Evolutionary conservation across 2,797 vertebrate genomes (phyloP), one percentile per base, ranked within the genome.

Genomic region (Notamacropus eugenii): DNA sequence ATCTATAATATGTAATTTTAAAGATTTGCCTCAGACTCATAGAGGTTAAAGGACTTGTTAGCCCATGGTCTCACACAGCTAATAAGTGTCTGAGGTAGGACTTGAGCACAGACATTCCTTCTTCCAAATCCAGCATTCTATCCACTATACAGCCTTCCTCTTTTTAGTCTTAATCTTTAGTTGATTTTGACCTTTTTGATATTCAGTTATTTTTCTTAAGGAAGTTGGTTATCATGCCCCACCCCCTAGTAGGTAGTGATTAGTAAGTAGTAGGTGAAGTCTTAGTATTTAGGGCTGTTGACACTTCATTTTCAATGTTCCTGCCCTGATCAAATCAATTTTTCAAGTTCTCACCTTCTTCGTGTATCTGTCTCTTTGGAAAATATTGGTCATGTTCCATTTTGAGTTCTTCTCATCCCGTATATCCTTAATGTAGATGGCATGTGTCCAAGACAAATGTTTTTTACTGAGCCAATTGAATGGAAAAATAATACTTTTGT

Each of bases 391-490:
- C 93, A 50, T 95, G 95, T 95, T 94, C 92, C 94, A 96, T 98
- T 93, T 95, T 96, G 91, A 93, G 97, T 97, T 97, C 92, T 97
- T 93, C 90, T 82, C 91, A 90, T 97, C 91, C 91, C 62, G 97
- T 92, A 97, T 96, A 11, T 95, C 97, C 98, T 97, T 96, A 11
- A 94, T 92, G 87, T 94, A 52, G 93, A 95, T 97, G 96, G 94
- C 96, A 92, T 96, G n/a, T 95, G 91, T 97, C 98, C 96, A 98
- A 98, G 96, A 82, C 90, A 97, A 97, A 95, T 93, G 97, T 92
- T 82, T 98, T 34, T 91, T n/a, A 90, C 46, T 95, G 95, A 97
- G 94, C 96, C 95, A 96, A 87, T 94, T 90, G 96, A 96, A 91
- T 92, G 96, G 95, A 98, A 98, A 98, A 96, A 74, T 82, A 93